Evolutionary conservation across 1,140 invertebrate genomes (phyloP), one percentile per base, ranked within the genome.

Genomic region (Trigoniulus corallinus): DNA sequence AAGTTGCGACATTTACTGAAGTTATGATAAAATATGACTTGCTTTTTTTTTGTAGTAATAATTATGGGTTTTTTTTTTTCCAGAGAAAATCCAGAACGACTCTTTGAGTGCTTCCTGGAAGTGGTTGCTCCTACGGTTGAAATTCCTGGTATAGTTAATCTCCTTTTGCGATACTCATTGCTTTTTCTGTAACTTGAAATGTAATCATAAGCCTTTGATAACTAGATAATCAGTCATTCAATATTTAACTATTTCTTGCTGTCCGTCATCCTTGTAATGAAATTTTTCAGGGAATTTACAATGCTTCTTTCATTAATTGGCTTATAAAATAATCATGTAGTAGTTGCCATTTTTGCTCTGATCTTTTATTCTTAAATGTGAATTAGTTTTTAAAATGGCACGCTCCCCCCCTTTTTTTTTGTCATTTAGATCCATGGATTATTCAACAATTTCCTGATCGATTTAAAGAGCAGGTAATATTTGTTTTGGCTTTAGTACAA

Each of bases 51-150:
- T n/a, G n/a, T n/a, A n/a, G n/a, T 18, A 12, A 39, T 47, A 34
- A 39, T 49, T 47, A 39, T 3, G 15, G 23, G 53, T 18, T 46
- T 51, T 54, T 57, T 56, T 52, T 29, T 51, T 76, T 79, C 41
- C 66, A 88, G 84, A 68, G 78, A 81, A 58, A 80, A 84, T 71
- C 81, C 84, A 27, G 76, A 77, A 57, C 78, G 78, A 65, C 68
- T 87, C 53, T 86, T 84, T 68, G 82, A 87, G 68, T 80, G 84
- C 65, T 88, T 85, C 62, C 82, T 81, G 61, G 83, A 87, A 72
- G 74, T 87, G 46, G 82, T 77, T 47, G 61, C 59, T 47, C 61
- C 65, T 13, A 34, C 21, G 26, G 2, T 2, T 21, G 25, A 4
- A 3, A 15, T 15, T 24, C 7, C 20, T 15, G n/a, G 42, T 20